phyloP scores from a whole-genome alignment of 1,140 invertebrate species.

The Aporrectodea caliginosa region DNA sequence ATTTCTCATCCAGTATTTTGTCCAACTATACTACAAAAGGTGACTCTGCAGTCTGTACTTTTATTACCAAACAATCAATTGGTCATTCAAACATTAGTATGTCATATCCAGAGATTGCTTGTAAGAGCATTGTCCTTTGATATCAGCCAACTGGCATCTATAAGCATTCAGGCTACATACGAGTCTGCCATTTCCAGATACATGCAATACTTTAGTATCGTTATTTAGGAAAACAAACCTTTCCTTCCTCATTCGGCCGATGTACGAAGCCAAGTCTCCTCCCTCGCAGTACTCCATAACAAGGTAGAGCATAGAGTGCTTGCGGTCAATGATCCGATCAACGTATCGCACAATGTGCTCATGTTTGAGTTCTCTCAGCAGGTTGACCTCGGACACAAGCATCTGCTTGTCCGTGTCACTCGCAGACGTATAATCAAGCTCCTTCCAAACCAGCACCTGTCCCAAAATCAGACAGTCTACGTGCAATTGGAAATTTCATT shows the following conservation, averaged over 20 bases:
- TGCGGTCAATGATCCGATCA: constrained; percentile 53
- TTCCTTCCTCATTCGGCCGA: constrained; percentile 43
- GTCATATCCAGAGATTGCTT: too few species aligned
- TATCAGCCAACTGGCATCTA: too few species aligned
- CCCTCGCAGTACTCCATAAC: constrained; percentile 55
- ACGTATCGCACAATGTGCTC: constrained; percentile 52
- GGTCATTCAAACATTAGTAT: too few species aligned
- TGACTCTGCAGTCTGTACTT: too few species aligned
- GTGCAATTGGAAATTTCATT: too few species aligned
- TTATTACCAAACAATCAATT: too few species aligned
- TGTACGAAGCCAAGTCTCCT: constrained; percentile 49
- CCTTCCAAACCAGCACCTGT: constrained; percentile 54
- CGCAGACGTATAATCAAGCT: constrained; percentile 54
- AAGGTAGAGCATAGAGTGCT: constrained; percentile 48
- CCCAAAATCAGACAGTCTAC: too few species aligned
- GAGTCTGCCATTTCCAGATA: too few species aligned
- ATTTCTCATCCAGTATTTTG: too few species aligned
- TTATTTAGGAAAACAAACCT: constrained; percentile 46
- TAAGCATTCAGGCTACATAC: too few species aligned
- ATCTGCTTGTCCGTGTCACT: constrained; percentile 53
- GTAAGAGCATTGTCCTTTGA: too few species aligned
- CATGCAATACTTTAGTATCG: background rate
- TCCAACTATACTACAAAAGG: too few species aligned
- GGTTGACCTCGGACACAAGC: constrained; percentile 54
- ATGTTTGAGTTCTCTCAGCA: constrained; percentile 51